Percentiles rank a stretch among this genome's conserved stretches.
Evolutionary conservation across 2,113 vertebrate species (phyloP).

Genomic region (Oryctolagus cuniculus): mOryCun1.1 NC_091436.1:93759001-93759500

Average conservation of each 20-base stretch:
- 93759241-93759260: neutral
- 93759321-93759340: neutral
- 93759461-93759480: neutral
- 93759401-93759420: slow-evolving; percentile 18
- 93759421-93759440: neutral
- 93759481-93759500: neutral
- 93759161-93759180: neutral
- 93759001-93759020: neutral
- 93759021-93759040: neutral
- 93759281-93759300: too few species aligned
- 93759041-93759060: neutral
- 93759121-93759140: neutral
- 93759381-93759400: neutral
- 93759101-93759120: neutral
- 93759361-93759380: neutral
- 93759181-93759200: neutral
- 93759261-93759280: too few species aligned
- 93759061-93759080: neutral
- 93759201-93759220: neutral
- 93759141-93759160: neutral
- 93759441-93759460: neutral
- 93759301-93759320: neutral
- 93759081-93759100: neutral
- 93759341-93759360: neutral
- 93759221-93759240: neutral